Evolutionary conservation across 2,797 vertebrate species (phyloP).

Genomic region (Cryptoprocta ferox): DNA sequence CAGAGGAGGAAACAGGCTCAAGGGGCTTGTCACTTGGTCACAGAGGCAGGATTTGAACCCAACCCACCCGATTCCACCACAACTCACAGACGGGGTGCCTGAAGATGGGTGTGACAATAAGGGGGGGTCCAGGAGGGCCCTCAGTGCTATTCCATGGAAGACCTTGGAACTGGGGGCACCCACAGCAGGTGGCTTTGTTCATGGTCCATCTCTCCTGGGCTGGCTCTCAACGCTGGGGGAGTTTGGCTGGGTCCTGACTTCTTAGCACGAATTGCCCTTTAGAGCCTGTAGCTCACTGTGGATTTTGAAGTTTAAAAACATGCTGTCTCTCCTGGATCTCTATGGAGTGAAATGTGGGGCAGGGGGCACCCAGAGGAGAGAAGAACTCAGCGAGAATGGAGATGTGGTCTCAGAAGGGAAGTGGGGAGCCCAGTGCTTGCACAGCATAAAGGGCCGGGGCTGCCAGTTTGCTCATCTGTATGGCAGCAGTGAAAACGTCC

Average conservation of each 20-base stretch:
- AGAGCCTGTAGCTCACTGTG: background rate
- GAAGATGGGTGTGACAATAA: background rate
- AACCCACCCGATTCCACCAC: background rate
- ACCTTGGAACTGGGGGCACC: background rate
- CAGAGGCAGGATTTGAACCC: background rate
- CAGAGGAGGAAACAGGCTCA: slow-evolving; percentile 7
- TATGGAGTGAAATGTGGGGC: background rate
- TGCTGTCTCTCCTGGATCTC: background rate
- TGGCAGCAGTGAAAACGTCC: background rate
- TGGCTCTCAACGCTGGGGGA: background rate
- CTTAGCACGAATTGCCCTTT: background rate
- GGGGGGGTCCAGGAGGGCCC: background rate
- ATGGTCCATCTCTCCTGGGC: background rate
- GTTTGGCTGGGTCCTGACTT: background rate
- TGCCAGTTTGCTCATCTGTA: background rate
- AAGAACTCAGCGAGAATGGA: background rate
- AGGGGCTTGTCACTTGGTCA: slow-evolving; percentile 20
- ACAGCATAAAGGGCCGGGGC: background rate
- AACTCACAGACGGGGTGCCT: background rate
- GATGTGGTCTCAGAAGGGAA: background rate
- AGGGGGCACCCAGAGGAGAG: background rate
- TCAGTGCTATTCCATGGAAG: background rate
- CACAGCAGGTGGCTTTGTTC: background rate
- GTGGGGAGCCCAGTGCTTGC: background rate
- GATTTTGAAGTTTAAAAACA: background rate